Conservation (phyloP, 1,140 invertebrate species). For the Zaprionus lachaisei region DNA sequence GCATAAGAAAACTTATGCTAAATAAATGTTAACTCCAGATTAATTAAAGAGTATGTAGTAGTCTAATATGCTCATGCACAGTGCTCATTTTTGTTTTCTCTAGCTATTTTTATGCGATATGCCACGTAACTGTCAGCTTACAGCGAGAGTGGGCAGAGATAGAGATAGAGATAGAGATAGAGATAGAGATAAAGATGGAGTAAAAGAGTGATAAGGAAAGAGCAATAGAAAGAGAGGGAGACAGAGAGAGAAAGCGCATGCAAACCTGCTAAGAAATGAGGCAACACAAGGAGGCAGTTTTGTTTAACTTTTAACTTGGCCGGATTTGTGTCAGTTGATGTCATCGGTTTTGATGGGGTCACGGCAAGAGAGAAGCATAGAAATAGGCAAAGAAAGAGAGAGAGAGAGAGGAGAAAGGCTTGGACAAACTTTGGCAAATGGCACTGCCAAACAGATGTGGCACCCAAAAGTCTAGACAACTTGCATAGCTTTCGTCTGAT, state of each 20-base stretch:
- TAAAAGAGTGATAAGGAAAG: not conserved
- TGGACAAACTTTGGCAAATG: conserved; percentile 42
- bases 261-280: conserved; percentile 24
- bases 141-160: not conserved
- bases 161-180: not conserved
- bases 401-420: not conserved
- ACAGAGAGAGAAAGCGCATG: not conserved
- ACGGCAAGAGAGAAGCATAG: not conserved
- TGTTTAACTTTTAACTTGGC: conserved; percentile 69
- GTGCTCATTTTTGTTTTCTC: not conserved
- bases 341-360: conserved; percentile 23
- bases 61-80: not conserved
- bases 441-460: conserved; percentile 43
- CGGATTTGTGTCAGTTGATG: conserved; percentile 64
- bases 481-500: conserved; percentile 36
- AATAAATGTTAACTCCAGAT: not conserved
- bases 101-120: not conserved
- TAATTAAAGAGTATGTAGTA: conserved; percentile 8
- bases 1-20: not conserved
- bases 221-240: not conserved
- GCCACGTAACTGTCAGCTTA: conserved; percentile 33
- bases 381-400: not conserved
- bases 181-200: not conserved
- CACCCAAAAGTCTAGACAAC: conserved; percentile 42
- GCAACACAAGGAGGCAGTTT: conserved; percentile 47